These are phyloP conservation scores for Esox niger DNA, from an alignment of 2,113 vertebrate genomes.

Conservation along the genomic window DNA sequence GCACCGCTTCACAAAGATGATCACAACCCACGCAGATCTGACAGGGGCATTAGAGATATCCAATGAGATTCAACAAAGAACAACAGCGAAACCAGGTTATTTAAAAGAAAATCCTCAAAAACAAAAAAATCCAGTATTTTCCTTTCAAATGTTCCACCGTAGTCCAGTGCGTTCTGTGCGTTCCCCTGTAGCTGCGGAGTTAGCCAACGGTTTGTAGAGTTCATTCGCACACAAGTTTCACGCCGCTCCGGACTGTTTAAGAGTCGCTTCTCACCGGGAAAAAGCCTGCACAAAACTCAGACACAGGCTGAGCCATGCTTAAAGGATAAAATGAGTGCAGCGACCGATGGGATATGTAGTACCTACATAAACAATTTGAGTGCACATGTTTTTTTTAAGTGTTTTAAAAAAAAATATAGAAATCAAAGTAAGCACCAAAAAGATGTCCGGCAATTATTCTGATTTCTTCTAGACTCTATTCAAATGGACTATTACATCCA, in stretches of 20 bases:
- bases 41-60: neutral
- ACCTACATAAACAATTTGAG: conserved; percentile 1
- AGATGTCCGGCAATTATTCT: neutral
- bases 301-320: conserved; percentile 1
- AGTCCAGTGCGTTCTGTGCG: neutral
- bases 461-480: neutral
- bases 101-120: neutral
- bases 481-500: neutral
- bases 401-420: too few species aligned
- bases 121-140: neutral
- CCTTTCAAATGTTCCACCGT: neutral
- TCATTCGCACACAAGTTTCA: neutral
- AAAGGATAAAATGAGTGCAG: neutral
- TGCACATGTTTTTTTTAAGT: neutral
- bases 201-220: neutral
- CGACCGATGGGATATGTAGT: conserved; percentile 3
- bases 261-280: neutral
- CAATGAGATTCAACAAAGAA: neutral
- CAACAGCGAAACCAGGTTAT: neutral
- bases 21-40: neutral
- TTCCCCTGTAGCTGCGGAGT: neutral
- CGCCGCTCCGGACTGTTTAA: neutral
- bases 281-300: neutral
- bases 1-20: neutral
- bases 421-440: neutral